Base-by-base conservation (phyloP, 2,888 invertebrate genomes). In the Actias luna region DNA sequence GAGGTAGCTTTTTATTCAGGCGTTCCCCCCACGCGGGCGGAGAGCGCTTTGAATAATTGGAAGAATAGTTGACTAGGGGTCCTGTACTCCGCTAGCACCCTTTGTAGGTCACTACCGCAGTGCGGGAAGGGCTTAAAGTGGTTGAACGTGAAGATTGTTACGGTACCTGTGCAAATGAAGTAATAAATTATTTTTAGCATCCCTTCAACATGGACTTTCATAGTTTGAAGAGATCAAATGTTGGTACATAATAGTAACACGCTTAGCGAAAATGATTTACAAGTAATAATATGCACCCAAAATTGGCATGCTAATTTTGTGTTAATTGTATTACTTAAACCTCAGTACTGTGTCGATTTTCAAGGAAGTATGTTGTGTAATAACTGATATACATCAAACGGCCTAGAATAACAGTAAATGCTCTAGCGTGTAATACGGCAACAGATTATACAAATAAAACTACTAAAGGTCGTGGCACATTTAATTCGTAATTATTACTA, bases 31-130 rank as follows among this genome's bases (percentile, higher is more conserved):
- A 55, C 22, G 29, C 71, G 73, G 67, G 71, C 75, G 70, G 72
- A 86, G 84, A 70, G 82, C 83, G 82, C 88, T 90, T 84, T 89
- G 84, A 89, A 89, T 91, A 89, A 91, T 89, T 88, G 86, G 88
- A 89, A 87, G 83, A 82, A 83, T 81, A 81, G 78, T 78, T 74
- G 76, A 86, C 83, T 75, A 71, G 71, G 70, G 67, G 69, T 60
- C 22, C 46, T 22, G 60, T 57, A 36, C 62, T 65, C 64, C 66
- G 66, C 79, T 70, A 71, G 79, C 72, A 68, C 75, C 78, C 82
- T 82, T 85, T 84, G 73, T 88, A 87, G 88, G 88, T 89, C 88
- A 88, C 82, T 85, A 78, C 87, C 76, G 71, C 79, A 77, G 75
- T 70, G 72, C 72, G 69, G 64, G 69, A 75, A 78, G 84, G 85